Evolutionary conservation across 1,140 invertebrate species (phyloP), one percentile per base, ranked within the genome.

Genomic region (Ceratina japonica): DNA sequence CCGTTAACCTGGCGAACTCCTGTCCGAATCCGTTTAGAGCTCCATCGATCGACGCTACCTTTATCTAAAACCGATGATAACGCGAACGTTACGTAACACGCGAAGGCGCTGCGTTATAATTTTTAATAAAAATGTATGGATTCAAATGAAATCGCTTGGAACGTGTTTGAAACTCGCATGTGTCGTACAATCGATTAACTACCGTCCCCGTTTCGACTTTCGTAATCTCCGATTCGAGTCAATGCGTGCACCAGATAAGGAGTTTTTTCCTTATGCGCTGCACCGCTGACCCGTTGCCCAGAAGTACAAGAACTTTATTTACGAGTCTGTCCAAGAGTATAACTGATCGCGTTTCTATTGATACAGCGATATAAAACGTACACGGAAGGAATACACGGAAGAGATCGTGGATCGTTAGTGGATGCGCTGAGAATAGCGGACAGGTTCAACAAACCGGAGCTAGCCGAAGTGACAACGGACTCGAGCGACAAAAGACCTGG

Each of bases 171-270:
- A 37, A 37, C 37, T 7, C 37, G 37, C 37, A 37, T 7, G 7
- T 7, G 37, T 54, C 13, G 27, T 31, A 31, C 2, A 10, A 44
- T 44, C 37, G 37, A 44, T 44, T 59, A 22, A 59, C n/a, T 22
- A 15, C 7, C 13, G 20, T 31, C 16, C 37, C 20, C 51, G 27
- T 37, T 58, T 70, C 27, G 68, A 58, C 68, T 20, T 58, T 22
- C 2, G 27, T 37, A 58, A 70, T 70, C 52, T 20, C 2, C 27
- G 69, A 71, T 71, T 71, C 8, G 10, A 59, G 54, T 59, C 69
- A 59, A 44, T 71, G 68, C 20, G 27, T 69, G n/a, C n/a, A 7
- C 18, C 20, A 59, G 69, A 71, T 71, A 71, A 71, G 69, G 44
- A 15, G 8, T 27, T 18, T 18, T 31, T 27, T 31, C 15, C 16